phyloP scores from a whole-genome alignment of 1,140 invertebrate genomes.

The Papilio polytes region DNA sequence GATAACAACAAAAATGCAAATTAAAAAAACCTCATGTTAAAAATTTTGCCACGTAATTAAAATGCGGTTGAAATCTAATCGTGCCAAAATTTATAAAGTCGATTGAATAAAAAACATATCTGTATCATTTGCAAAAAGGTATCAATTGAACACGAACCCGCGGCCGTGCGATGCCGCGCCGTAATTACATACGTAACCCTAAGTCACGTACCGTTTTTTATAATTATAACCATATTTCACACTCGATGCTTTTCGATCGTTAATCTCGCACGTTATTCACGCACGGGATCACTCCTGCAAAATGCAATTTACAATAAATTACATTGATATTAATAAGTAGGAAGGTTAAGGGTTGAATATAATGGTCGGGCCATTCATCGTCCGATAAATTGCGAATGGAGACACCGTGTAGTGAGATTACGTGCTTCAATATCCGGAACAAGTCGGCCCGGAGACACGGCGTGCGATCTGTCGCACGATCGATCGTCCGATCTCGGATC shows the following conservation, averaged over 20 bases:
- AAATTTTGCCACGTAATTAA: conserved; percentile 6
- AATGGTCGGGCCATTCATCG: conserved; percentile 78
- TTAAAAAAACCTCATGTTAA: not conserved
- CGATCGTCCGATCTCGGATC: conserved; percentile 48
- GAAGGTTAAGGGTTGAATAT: conserved; percentile 80
- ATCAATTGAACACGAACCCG: conserved; percentile 37
- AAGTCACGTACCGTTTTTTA: conserved; percentile 40
- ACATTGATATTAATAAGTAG: conserved; percentile 82
- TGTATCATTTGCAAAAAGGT: conserved; percentile 20
- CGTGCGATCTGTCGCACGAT: conserved; percentile 47
- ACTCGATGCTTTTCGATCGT: conserved; percentile 33
- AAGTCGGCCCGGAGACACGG: conserved; percentile 56
- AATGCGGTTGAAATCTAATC: conserved; percentile 22
- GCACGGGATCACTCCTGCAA: conserved; percentile 64
- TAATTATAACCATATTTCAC: conserved; percentile 37
- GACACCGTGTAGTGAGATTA: conserved; percentile 80
- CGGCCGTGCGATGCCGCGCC: conserved; percentile 27
- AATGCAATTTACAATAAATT: conserved; percentile 84
- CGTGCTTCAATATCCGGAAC: conserved; percentile 82
- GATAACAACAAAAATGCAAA: not conserved
- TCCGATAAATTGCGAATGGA: conserved; percentile 81
- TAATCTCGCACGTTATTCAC: conserved; percentile 56
- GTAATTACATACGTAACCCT: conserved; percentile 37
- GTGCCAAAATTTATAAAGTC: not conserved
- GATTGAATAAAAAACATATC: conserved; percentile 26